Conservation (phyloP, 2,797 vertebrate genomes). For the Ctenopoma multispine region DNA sequence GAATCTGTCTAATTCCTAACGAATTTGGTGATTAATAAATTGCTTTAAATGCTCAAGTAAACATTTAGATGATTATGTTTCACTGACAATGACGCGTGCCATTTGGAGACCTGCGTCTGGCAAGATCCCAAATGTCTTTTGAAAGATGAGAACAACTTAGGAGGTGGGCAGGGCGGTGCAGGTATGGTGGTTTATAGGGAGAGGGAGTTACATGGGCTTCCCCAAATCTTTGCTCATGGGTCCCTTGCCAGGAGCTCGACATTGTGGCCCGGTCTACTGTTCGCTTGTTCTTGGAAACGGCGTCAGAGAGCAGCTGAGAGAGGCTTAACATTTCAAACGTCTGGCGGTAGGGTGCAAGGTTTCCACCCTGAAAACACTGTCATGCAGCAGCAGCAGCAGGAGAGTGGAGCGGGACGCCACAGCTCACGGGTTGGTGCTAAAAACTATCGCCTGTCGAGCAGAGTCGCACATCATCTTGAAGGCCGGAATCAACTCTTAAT, state of each 20-base stretch:
- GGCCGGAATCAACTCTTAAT: not conserved
- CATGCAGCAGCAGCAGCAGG: conserved; percentile 27
- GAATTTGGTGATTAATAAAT: too few species aligned
- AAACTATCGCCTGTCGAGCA: conserved; percentile 6
- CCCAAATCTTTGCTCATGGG: conserved; percentile 41
- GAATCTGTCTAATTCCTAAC: too few species aligned
- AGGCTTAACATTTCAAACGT: conserved; percentile 75
- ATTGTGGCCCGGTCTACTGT: conserved; percentile 56
- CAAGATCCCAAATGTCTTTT: conserved; percentile 20
- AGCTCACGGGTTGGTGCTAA: conserved; percentile 17
- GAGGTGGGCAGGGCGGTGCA: conserved; percentile 69
- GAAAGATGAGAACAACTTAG: conserved; percentile 72
- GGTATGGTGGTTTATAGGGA: conserved; percentile 46
- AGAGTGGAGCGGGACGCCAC: conserved; percentile 27
- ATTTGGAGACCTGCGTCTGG: conserved; percentile 16
- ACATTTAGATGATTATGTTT: not conserved
- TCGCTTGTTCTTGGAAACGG: conserved; percentile 65
- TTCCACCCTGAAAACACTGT: conserved; percentile 62
- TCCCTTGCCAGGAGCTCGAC: conserved; percentile 60
- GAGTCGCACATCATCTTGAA: not conserved
- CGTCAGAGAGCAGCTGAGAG: conserved; percentile 75
- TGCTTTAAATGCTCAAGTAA: not conserved
- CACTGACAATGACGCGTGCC: not conserved
- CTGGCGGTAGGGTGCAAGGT: conserved; percentile 69
- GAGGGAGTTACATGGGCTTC: conserved; percentile 38